These are phyloP conservation scores for Dicentrarchus labrax DNA, from an alignment of 2,113 vertebrate species.

Conservation along the genomic window DNA sequence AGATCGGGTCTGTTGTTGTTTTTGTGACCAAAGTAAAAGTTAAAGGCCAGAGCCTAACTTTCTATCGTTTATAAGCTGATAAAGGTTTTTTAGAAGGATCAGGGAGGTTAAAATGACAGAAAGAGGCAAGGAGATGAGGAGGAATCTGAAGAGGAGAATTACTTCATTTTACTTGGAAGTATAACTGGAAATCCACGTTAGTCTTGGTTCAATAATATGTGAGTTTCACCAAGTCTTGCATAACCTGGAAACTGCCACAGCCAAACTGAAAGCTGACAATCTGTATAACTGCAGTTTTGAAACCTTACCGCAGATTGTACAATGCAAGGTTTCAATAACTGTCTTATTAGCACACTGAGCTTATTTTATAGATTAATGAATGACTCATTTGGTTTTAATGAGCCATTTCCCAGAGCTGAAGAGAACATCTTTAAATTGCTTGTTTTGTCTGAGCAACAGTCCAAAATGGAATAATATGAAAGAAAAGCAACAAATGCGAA, in stretches of 20 bases:
- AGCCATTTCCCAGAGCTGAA: neutral
- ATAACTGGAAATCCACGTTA: conserved; percentile 41
- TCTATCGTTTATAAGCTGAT: neutral
- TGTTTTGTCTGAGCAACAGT: neutral
- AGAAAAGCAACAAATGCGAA: neutral
- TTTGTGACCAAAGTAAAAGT: neutral
- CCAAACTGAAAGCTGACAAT: neutral
- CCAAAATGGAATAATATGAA: neutral
- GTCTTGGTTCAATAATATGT: conserved; percentile 13
- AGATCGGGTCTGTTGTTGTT: neutral
- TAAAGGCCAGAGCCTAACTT: too few relatives aligned
- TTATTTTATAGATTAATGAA: neutral
- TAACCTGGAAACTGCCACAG: conserved; percentile 28
- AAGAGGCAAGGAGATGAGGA: neutral
- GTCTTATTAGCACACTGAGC: neutral
- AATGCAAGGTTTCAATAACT: neutral
- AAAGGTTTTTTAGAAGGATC: neutral
- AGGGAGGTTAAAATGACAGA: neutral
- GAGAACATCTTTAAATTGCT: neutral
- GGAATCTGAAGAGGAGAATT: conserved; percentile 16
- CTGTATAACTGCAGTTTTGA: neutral
- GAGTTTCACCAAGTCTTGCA: conserved; percentile 29
- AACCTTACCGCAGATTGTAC: neutral
- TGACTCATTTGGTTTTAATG: neutral
- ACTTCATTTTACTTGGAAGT: conserved; percentile 35